These are phyloP conservation scores for Molorchus minor DNA, from an alignment of 2,888 invertebrate species.

Conservation along the genomic window DNA sequence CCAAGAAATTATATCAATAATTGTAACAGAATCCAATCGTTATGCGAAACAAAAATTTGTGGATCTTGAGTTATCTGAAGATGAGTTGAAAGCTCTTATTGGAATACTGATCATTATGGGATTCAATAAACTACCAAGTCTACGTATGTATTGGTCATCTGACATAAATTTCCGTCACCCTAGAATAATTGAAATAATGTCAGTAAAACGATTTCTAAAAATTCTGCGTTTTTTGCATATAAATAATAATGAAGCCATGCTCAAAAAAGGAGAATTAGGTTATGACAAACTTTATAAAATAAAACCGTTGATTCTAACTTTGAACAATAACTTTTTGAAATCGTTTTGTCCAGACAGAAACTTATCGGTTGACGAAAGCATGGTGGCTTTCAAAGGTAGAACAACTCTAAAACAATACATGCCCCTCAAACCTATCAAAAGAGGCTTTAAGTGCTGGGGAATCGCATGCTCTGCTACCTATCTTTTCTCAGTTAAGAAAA, in stretches of 20 bases:
- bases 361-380: slow-evolving; percentile 31
- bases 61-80: neutral
- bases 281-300: slow-evolving; percentile 45
- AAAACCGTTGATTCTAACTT: slow-evolving; percentile 30
- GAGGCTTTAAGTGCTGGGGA: slow-evolving; percentile 36
- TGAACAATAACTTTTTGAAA: slow-evolving; percentile 26
- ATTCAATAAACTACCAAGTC: neutral
- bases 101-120: slow-evolving; percentile 7
- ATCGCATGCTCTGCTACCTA: slow-evolving; percentile 25
- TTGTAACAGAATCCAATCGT: neutral
- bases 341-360: slow-evolving; percentile 29
- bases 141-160: slow-evolving; percentile 2
- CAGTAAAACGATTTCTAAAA: slow-evolving; percentile 19
- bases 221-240: slow-evolving; percentile 38
- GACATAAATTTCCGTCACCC: neutral
- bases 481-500: no score
- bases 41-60: neutral
- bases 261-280: slow-evolving; percentile 23
- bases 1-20: neutral
- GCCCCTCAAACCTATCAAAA: slow-evolving; percentile 34
- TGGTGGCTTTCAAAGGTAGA: slow-evolving; percentile 35
- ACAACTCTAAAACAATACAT: slow-evolving; percentile 31
- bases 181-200: neutral
- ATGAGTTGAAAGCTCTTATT: slow-evolving; percentile 1
- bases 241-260: slow-evolving; percentile 33